These are phyloP conservation scores for Neogobius melanostomus DNA, from an alignment of 2,113 vertebrate species.

Conservation along the genomic window DNA sequence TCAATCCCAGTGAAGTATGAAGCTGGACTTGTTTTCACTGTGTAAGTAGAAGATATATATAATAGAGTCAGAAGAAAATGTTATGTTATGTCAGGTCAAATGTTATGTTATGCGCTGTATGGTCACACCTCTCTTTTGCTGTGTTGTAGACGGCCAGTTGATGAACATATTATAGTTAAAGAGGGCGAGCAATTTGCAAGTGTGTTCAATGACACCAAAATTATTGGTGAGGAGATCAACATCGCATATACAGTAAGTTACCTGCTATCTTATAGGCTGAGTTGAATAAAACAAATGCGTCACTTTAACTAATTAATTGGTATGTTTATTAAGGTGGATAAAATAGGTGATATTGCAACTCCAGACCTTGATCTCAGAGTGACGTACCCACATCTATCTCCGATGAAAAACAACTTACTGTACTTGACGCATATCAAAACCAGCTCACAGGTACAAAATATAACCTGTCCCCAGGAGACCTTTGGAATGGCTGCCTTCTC, in stretches of 20 bases:
- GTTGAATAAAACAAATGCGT: background rate
- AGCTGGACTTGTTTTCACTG: constrained; percentile 83
- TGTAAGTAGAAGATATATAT: constrained; percentile 80
- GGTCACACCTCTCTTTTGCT: no score
- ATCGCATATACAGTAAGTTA: constrained; percentile 87
- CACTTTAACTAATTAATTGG: background rate
- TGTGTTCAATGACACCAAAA: constrained; percentile 80
- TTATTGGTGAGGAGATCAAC: constrained; percentile 86
- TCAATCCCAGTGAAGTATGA: constrained; percentile 88
- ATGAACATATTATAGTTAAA: constrained; percentile 81
- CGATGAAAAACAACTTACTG: constrained; percentile 78
- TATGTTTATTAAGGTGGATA: constrained; percentile 78
- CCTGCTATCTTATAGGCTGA: background rate
- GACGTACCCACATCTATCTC: constrained; percentile 80
- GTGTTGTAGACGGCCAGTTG: constrained; percentile 54
- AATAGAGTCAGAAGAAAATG: no score
- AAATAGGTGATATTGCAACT: constrained; percentile 71
- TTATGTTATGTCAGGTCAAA: background rate
- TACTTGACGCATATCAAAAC: constrained; percentile 79
- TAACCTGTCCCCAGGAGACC: background rate
- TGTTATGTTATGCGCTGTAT: background rate
- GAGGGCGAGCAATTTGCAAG: constrained; percentile 80
- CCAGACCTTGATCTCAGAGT: constrained; percentile 81
- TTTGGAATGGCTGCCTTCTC: background rate
- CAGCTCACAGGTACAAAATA: constrained; percentile 76